Conservation (phyloP, 2,113 vertebrate species). For the Cyprinodon brontotheroides region DNA sequence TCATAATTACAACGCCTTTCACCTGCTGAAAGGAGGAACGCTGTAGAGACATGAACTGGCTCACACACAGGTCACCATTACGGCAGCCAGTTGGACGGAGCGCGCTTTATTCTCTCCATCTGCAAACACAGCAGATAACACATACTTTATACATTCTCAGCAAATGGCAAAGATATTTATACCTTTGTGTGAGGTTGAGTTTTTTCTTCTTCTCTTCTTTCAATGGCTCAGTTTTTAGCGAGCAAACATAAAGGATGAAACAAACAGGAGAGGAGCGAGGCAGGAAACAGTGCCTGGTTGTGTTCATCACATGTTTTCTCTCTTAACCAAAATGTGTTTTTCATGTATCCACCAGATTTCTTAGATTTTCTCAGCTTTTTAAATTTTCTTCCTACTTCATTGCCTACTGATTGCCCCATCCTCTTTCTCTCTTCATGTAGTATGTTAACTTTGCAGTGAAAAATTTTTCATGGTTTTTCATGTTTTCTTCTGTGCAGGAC, state of each 20-base stretch:
- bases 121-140: neutral
- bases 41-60: neutral
- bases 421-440: slow-evolving; percentile 6
- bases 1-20: slow-evolving; percentile 13
- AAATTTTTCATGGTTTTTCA: slow-evolving; percentile 12
- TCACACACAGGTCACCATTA: neutral
- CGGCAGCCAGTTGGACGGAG: neutral
- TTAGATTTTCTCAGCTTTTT: too few relatives aligned
- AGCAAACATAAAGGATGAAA: slow-evolving; percentile 38
- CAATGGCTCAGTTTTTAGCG: slow-evolving; percentile 24
- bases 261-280: slow-evolving; percentile 16
- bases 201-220: slow-evolving; percentile 11
- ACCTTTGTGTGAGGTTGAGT: slow-evolving; percentile 2
- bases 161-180: neutral
- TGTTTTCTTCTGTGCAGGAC: slow-evolving; percentile 81
- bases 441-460: neutral
- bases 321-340: slow-evolving; percentile 11
- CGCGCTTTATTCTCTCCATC: slow-evolving; percentile 1
- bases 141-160: slow-evolving; percentile 3
- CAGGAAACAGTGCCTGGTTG: slow-evolving; percentile 6
- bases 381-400: neutral
- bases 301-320: slow-evolving; percentile 6
- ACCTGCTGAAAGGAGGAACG: neutral
- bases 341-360: neutral
- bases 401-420: neutral